Conservation (phyloP, 2,113 vertebrate genomes). For the Saccopteryx leptura region DNA sequence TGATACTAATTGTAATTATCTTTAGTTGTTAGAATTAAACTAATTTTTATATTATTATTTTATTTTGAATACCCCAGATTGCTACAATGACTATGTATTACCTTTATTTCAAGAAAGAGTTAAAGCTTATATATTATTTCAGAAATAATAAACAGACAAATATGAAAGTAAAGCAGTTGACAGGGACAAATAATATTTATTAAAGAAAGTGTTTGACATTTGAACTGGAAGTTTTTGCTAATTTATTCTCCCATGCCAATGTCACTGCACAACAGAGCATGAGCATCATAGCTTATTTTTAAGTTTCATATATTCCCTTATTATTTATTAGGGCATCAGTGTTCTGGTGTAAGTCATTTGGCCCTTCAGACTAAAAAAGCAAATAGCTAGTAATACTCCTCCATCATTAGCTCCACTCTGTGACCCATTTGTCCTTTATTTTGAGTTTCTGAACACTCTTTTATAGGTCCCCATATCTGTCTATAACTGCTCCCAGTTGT, state of each 20-base stretch:
- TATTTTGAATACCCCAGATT: neutral
- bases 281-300: neutral
- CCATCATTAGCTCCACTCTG: neutral
- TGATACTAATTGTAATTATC: neutral
- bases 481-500: neutral
- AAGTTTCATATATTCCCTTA: neutral
- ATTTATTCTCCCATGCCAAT: neutral
- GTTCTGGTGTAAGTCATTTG: neutral
- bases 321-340: neutral
- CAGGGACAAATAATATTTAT: neutral
- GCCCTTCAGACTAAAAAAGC: neutral
- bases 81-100: neutral
- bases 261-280: neutral
- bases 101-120: neutral
- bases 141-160: slow-evolving; percentile 3
- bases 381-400: neutral
- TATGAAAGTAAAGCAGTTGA: neutral
- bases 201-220: neutral
- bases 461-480: neutral
- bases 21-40: slow-evolving; percentile 1
- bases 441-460: neutral
- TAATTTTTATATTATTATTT: slow-evolving; percentile 16
- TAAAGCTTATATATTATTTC: neutral
- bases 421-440: neutral
- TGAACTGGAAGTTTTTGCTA: neutral